These are phyloP conservation scores for Agrenia bidenticulata DNA, from an alignment of 2,888 invertebrate species.

Conservation along the genomic window DNA sequence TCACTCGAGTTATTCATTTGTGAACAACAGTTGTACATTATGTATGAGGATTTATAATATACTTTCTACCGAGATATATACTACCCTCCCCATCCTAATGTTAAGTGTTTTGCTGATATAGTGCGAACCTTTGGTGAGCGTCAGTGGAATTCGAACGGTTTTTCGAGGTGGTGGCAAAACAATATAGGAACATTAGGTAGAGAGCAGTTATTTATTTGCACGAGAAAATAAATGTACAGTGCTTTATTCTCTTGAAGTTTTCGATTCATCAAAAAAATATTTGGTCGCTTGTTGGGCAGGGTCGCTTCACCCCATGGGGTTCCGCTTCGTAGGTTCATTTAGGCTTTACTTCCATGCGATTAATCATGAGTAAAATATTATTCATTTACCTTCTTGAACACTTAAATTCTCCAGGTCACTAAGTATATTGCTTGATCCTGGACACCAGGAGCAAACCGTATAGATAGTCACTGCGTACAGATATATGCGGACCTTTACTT, in stretches of 20 bases:
- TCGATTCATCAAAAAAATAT: constrained; percentile 21
- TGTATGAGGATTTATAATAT: too few relatives aligned
- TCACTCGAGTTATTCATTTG: constrained; percentile 8
- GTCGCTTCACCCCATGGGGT: constrained; percentile 17
- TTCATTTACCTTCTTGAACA: neutral
- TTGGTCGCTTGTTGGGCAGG: constrained; percentile 21
- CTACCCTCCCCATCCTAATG: too few relatives aligned
- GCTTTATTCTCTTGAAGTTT: constrained; percentile 19
- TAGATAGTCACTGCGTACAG: too few relatives aligned
- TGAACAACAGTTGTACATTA: neutral
- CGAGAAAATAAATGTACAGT: constrained; percentile 18
- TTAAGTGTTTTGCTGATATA: too few relatives aligned
- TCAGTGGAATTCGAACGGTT: neutral
- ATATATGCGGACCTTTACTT: neutral
- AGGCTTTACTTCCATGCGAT: neutral
- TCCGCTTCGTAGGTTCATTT: constrained; percentile 11
- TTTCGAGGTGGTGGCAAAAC: constrained; percentile 1
- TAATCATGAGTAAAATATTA: constrained; percentile 20
- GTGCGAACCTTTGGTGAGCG: too few relatives aligned
- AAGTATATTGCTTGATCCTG: too few relatives aligned
- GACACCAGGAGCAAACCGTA: too few relatives aligned
- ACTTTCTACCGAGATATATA: neutral
- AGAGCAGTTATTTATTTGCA: constrained; percentile 20
- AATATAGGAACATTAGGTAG: constrained; percentile 13
- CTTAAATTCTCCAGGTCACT: too few relatives aligned